Evolutionary conservation across 1,140 invertebrate species (phyloP).

Genomic region (Pogonomyrmex barbatus): DNA sequence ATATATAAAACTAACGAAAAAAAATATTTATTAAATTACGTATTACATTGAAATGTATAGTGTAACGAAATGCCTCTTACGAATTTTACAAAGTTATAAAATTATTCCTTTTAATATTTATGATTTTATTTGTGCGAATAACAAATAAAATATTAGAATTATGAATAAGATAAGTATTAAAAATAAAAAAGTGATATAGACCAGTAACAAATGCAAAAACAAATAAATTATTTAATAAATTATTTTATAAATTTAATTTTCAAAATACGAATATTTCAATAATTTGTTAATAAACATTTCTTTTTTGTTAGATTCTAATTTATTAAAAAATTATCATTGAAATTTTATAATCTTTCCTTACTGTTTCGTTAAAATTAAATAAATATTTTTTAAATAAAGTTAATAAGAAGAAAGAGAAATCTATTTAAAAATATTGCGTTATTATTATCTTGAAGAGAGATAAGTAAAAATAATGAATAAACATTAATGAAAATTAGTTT

Average conservation of each 20-base stretch:
- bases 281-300: background rate
- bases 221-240: background rate
- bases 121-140: background rate
- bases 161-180: background rate
- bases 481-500: background rate
- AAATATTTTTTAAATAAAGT: background rate
- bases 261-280: background rate
- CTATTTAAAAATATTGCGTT: background rate
- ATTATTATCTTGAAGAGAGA: background rate
- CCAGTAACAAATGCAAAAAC: background rate
- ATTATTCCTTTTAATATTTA: conserved; percentile 40
- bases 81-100: background rate
- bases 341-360: too few relatives aligned
- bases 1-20: background rate
- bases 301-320: background rate
- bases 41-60: conserved; percentile 23
- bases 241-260: background rate
- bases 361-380: too few relatives aligned
- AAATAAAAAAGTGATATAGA: background rate
- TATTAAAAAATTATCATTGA: too few relatives aligned
- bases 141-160: background rate
- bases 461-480: conserved; percentile 22
- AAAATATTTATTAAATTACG: background rate
- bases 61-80: background rate
- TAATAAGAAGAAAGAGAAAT: background rate